Conservation (phyloP, 1,140 invertebrate genomes). For the Sarcophaga bullata region DNA sequence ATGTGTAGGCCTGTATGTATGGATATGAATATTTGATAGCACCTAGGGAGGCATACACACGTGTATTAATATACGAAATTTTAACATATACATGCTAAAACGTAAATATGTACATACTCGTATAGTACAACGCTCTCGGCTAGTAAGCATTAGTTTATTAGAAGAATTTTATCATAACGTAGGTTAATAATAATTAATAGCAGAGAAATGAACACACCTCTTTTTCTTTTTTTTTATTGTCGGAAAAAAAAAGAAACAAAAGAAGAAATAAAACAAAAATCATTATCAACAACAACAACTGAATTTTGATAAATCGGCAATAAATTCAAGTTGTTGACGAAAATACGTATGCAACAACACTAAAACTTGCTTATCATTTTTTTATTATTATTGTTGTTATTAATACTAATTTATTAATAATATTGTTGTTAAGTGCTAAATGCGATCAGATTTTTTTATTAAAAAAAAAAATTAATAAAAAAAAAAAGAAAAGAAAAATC, state of each 20-base stretch:
- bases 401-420: constrained; percentile 6
- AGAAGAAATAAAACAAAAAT: background rate
- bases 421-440: background rate
- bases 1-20: background rate
- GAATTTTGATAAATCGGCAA: no score
- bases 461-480: background rate
- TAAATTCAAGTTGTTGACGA: background rate
- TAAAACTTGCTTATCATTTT: background rate
- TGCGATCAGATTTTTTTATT: background rate
- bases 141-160: background rate
- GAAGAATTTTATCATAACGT: background rate
- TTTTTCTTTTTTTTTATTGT: background rate
- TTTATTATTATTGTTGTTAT: background rate
- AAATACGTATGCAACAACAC: background rate
- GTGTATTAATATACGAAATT: background rate
- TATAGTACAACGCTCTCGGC: background rate
- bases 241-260: background rate
- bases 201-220: background rate
- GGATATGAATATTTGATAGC: no score
- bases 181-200: background rate
- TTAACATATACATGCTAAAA: background rate
- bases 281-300: no score
- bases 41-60: no score
- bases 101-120: no score
- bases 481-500: background rate